Evolutionary conservation across 2,113 vertebrate species (phyloP), one percentile per base, ranked within the genome.

Genomic region (Muntiacus reevesi): DNA sequence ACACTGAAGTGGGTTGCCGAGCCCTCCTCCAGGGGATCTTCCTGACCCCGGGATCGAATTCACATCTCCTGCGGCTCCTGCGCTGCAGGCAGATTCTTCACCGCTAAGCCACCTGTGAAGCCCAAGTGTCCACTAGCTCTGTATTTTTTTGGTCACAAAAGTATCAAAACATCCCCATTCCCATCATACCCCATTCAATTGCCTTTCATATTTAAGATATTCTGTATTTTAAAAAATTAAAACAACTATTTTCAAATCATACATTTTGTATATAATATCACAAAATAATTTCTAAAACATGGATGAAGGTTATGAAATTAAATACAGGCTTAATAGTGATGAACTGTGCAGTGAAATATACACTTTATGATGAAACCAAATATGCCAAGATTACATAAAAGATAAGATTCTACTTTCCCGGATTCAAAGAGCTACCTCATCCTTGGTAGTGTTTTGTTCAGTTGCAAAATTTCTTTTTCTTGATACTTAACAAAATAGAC

Each of bases 121-220:
- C 50, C 36, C 33, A 23, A 27, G 60, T 33, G 64, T 10, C 54
- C 27, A 16, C 36, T 14, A 76, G 78, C 43, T 87, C 62, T 19
- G 7, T 33, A 33, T 76, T 94, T 54, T 97, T 92, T 95, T 40
- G 97, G 95, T 97, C 64, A 96, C 2, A 47, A 85, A 92, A 95
- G 94, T 50, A 97, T 92, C 60, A 64, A 91, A 89, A 86, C 5
- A 40, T 71, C 89, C 93, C 95, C 97, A 96, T 92, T 89, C 92
- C 95, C 87, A 84, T 60, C 62, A 64, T 9, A 91, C 36, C 81
- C 96, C 78, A 94, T 93, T 96, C 91, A 94, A 45, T 1, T 94
- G 86, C 71, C 89, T 97, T 88, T 97, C 59, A 97, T 87, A 84
- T 95, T 94, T 81, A 96, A 33, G 78, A 84, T 57, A 87, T 28